Conservation (phyloP, 1,140 invertebrate genomes). For the Atopsyche davidsoni region DNA sequence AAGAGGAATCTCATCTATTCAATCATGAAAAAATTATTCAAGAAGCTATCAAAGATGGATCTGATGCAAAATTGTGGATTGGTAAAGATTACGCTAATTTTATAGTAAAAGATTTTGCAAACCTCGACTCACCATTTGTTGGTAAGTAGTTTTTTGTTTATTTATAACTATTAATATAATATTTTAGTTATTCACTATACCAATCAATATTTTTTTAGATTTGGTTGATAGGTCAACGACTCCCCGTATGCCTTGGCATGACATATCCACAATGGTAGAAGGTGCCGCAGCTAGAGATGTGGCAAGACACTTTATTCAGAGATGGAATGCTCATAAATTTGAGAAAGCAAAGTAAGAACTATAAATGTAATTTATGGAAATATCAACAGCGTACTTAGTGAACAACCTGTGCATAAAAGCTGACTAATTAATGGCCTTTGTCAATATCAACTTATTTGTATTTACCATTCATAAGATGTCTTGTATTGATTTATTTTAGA, state of each 20-base stretch:
- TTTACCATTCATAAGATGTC: too few relatives aligned
- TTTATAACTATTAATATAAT: constrained; percentile 9
- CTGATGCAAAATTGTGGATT: constrained; percentile 85
- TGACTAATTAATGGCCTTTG: too few relatives aligned
- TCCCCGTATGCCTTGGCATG: constrained; percentile 98
- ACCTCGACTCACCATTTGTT: constrained; percentile 83
- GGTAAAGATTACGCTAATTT: constrained; percentile 98
- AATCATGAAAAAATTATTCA: constrained; percentile 39
- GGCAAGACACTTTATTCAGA: constrained; percentile 92
- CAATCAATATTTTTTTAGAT: constrained; percentile 54
- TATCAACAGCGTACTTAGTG: too few relatives aligned
- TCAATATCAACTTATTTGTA: too few relatives aligned
- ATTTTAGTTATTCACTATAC: constrained; percentile 13
- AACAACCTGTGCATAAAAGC: too few relatives aligned
- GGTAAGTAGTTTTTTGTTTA: constrained; percentile 50
- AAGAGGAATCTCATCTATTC: constrained; percentile 35
- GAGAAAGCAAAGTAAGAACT: constrained; percentile 50
- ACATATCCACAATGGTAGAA: constrained; percentile 82
- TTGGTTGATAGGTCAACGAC: constrained; percentile 79
- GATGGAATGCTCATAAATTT: constrained; percentile 96
- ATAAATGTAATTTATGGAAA: constrained; percentile 1
- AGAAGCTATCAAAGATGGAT: constrained; percentile 37
- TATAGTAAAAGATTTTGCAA: constrained; percentile 94
- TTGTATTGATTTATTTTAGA: constrained; percentile 46
- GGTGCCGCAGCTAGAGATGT: constrained; percentile 85